A percentile compares a stretch with the other conserved stretches of the same genome.
These are phyloP conservation scores for Junco hyemalis DNA, from an alignment of 2,113 vertebrate genomes.

Conservation along the genomic window DNA sequence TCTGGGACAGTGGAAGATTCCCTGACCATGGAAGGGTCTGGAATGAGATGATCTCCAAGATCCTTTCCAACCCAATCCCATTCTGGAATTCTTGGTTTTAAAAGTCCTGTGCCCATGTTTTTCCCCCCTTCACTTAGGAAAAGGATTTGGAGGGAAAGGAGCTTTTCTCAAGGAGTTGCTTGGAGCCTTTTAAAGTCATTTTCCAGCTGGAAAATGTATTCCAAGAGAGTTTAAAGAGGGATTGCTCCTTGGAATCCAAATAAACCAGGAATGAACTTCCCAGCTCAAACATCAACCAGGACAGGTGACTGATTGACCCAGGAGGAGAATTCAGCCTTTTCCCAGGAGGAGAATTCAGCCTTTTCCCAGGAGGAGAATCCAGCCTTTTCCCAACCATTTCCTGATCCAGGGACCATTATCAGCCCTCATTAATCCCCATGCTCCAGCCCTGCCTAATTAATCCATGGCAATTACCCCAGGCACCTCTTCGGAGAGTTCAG, in stretches of 20 bases:
- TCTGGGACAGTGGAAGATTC: neutral
- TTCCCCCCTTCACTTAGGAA: neutral
- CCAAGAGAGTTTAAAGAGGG: neutral
- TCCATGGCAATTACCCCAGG: neutral
- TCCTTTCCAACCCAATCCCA: neutral
- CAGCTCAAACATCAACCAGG: neutral
- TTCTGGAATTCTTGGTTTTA: neutral
- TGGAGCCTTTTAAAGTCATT: neutral
- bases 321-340: neutral
- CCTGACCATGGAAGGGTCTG: neutral
- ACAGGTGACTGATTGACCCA: neutral
- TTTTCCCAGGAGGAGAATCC: neutral
- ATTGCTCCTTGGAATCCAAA: neutral
- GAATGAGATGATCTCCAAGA: neutral
- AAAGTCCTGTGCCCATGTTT: rapidly evolving
- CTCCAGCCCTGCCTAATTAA: neutral
- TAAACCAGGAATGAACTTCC: neutral
- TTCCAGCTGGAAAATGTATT: neutral
- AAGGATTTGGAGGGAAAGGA: neutral
- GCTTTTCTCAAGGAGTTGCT: neutral
- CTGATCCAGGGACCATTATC: neutral
- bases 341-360: neutral
- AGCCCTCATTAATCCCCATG: neutral
- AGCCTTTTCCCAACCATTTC: neutral
- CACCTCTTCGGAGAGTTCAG: neutral